Base-by-base conservation (phyloP, 2,888 invertebrate species). In the Noctua janthe region DNA sequence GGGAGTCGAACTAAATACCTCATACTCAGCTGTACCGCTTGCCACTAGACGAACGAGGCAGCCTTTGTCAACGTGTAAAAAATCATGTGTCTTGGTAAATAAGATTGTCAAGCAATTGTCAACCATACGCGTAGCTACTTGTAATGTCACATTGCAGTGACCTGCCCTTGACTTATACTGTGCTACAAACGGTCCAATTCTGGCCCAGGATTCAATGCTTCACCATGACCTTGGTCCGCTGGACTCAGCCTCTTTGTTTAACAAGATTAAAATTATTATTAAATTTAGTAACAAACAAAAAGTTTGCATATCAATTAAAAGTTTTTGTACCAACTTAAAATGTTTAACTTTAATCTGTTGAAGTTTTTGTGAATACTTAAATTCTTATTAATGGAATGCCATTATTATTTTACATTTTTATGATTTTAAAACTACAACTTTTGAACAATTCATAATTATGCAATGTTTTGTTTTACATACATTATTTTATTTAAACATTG, bases 281-380 rank as follows among this genome's bases (percentile, higher is more conserved):
- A 23, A 39, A 64, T 20, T 47, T n/a, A 39, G 13, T 59, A 62
- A 59, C 7, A 73, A 81, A 73, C 20, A 69, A 69, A 51, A 72
- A 59, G 39, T 59, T 49, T 47, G 4, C 43, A 51, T 59, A 29
- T 7, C 20, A 66, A 67, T 72, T 72, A 80, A 43, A 79, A 72
- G 39, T 72, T 80, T 29, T 20, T 69, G 23, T 49, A 23, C 10
- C 8, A 29, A 59, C 59, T 43, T 59, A 20, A n/a, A 76, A 56
- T 49, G 67, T 69, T 78, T 49, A 7, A 23, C 29, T 20, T 49
- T 0, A 72, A 54, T 78, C 29, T 56, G 43, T 23, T 35, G 13
- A 80, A 80, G 71, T 66, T 80, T 39, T 66, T 80, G 43, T 64
- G 62, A n/a, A 79, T 64, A 54, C 6, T 49, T 76, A 8, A 59